Evolutionary conservation across 2,888 invertebrate species (phyloP), one percentile per base, ranked within the genome.

Genomic region (Cantharis rufa): DNA sequence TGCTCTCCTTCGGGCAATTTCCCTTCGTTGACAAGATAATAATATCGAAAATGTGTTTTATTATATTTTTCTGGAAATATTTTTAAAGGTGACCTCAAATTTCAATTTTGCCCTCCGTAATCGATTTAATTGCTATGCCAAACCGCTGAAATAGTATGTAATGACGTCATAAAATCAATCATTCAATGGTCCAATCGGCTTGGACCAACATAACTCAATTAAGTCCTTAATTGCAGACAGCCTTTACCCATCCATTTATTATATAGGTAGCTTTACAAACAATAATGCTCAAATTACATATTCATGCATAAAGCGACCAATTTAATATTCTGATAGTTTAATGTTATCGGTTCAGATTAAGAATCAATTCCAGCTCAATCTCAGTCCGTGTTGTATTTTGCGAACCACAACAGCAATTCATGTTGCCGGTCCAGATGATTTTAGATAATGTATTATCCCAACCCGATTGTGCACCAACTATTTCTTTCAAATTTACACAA

Each of bases 91-190:
- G 1, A 48, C 15, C 61, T 66, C 16, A 61, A 72, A 24, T 66
- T 66, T 66, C 64, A 66, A 18, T 72, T 74, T 75, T 74, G 61
- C 70, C 72, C 32, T 61, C 69, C 13, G 15, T 72, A 74, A 77
- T 77, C 71, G 74, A 75, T 75, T 72, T 75, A 78, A 78, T 75
- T 78, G 72, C 72, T 72, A 75, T 75, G 71, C 70, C 72, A 70
- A 72, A 69, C 62, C 71, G 69, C 72, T 72, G 71, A 71, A 72
- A 78, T 78, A 62, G 63, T 72, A 73, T 69, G 72, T 73, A 71
- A 73, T 83, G 83, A 84, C 85, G 85, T 85, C 84, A 83, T 82
- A 83, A 83, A 86, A 86, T 86, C 85, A 86, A 86, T 86, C 84
- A 84, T 81, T 83, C 80, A 82, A 82, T 82, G 83, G 82, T 81